Base-by-base conservation (phyloP, 2,888 invertebrate genomes). In the Psylliodes chrysocephalus region DNA sequence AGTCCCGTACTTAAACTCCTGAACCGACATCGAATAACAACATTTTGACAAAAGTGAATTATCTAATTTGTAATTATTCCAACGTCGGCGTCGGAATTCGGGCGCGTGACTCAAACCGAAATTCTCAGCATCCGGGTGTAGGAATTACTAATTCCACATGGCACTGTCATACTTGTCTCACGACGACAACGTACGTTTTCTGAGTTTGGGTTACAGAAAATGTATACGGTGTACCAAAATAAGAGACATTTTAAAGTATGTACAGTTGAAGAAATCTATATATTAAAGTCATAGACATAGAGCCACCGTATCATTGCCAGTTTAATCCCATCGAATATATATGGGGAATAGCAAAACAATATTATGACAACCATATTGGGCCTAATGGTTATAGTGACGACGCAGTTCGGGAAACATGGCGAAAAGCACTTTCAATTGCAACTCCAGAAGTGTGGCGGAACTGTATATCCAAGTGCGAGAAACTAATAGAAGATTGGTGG, bases 21-120 rank as follows among this genome's bases (percentile, higher is more conserved):
- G 40, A 59, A 59, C 40, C 59, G 40, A 59, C 59, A 59, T 40
- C 40, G 59, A 67, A 67, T 68, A 72, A 69, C 69, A 66, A 64
- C 64, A 68, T 69, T 68, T 64, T 60, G 66, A 63, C 54, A 55
- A 67, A 64, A 71, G 66, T 69, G 63, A 70, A 70, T 72, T 72
- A 70, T 62, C 70, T 63, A 64, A 60, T 67, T 62, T 62, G 52
- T 62, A 67, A 64, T 67, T 64, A 67, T 59, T 59, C 61, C 61
- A 38, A 18, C 30, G n/a, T 51, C 12, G 59, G 28, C 30, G n/a
- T 51, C 12, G 59, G 59, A 59, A 59, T 59, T 19, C 10, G 38
- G 40, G 19, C 40, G 28, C 49, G 59, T 59, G 59, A 59, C 59
- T 59, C 49, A 7, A 25, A 10, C 33, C 55, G 14, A 46, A 53